Percentiles rank a stretch among this genome's conserved stretches.
phyloP scores from a whole-genome alignment of 2,797 vertebrate species.

The Sebastes hubbsi region DNA sequence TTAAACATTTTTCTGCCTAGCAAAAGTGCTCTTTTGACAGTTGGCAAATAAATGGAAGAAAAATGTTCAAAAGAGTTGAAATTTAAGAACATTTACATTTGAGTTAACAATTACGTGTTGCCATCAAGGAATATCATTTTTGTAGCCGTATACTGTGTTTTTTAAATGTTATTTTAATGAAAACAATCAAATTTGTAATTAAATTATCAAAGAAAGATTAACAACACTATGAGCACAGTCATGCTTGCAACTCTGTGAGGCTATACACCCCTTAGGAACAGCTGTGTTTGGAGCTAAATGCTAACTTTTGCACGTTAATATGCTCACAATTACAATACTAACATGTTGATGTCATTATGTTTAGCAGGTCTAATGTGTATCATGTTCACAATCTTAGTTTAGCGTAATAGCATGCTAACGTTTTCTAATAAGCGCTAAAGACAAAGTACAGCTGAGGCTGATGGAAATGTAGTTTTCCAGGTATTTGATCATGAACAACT shows the following conservation, averaged over 20 bases:
- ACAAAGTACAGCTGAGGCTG: neutral
- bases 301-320: neutral
- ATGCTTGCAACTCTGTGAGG: neutral
- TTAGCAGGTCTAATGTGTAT: neutral
- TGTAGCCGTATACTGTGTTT: neutral
- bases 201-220: neutral
- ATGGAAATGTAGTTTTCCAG: neutral
- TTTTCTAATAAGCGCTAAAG: neutral
- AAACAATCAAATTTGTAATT: neutral
- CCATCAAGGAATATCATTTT: no score
- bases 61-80: no score
- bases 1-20: neutral
- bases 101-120: no score
- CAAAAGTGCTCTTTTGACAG: neutral
- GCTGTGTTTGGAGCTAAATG: no score
- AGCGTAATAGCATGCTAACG: neutral
- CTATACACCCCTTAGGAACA: no score
- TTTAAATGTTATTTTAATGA: neutral
- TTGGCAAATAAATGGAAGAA: no score
- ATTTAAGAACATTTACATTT: no score
- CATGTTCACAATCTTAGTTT: neutral
- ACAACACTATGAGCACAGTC: neutral
- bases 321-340: neutral
- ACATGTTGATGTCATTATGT: neutral
- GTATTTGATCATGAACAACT: neutral